Evolutionary conservation across 1,140 invertebrate species (phyloP).

Genomic region (Trypoxylus dichotomus): DNA sequence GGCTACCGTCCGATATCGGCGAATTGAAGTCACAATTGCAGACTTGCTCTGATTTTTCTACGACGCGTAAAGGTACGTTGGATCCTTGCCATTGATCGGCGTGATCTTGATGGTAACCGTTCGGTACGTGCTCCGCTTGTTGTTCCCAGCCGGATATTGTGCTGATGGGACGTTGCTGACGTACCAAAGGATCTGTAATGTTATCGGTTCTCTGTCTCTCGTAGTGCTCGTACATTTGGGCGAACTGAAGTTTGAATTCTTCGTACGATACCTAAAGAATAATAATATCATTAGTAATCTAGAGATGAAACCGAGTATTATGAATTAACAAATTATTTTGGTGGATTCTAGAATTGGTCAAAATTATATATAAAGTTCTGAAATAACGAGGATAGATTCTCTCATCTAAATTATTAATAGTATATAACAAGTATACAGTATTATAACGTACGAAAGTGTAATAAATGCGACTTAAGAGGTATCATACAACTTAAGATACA

Average conservation of each 20-base stretch:
- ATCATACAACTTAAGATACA: too few species aligned
- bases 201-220: conserved; percentile 91
- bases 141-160: conserved; percentile 95
- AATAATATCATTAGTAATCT: conserved; percentile 21
- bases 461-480: too few species aligned
- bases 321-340: too few species aligned
- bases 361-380: too few species aligned
- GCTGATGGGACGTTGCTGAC: conserved; percentile 90
- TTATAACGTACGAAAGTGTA: too few species aligned
- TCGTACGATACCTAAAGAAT: conserved; percentile 83
- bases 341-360: too few species aligned
- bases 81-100: conserved; percentile 53
- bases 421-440: too few species aligned
- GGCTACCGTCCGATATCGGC: conserved; percentile 60
- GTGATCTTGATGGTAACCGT: conserved; percentile 53
- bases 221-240: conserved; percentile 97
- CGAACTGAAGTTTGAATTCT: conserved; percentile 94
- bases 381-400: too few species aligned
- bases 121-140: conserved; percentile 47
- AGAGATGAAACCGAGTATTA: background rate
- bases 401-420: too few species aligned
- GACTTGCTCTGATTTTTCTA: conserved; percentile 54
- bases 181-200: conserved; percentile 88
- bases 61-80: conserved; percentile 50
- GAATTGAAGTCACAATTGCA: conserved; percentile 63